These are phyloP conservation scores for human (Homo sapiens) DNA, from an alignment of 2,113 vertebrate genomes.

Conservation along the genomic window DNA sequence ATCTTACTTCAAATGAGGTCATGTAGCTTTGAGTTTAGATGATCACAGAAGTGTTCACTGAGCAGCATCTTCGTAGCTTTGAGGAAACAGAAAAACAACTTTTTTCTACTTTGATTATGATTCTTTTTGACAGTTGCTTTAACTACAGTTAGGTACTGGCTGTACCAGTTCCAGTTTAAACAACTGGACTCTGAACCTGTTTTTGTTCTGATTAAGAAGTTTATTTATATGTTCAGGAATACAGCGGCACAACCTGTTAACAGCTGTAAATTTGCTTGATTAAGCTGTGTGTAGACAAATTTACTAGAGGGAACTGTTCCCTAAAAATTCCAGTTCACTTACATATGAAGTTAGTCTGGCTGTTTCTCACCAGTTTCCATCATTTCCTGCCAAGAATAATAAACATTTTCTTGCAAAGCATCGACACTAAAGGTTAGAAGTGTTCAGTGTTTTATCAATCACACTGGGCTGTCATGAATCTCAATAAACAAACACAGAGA, in stretches of 20 bases:
- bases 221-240: constrained; percentile 67
- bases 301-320: constrained; percentile 72
- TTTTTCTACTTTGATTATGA: constrained; percentile 58
- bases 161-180: constrained; percentile 71
- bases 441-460: constrained; percentile 67
- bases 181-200: constrained; percentile 46
- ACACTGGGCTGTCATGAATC: constrained; percentile 54
- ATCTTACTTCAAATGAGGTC: constrained; percentile 61
- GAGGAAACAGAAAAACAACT: constrained; percentile 68
- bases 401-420: constrained; percentile 59
- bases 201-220: constrained; percentile 76
- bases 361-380: constrained; percentile 73
- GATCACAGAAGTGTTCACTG: neutral
- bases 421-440: constrained; percentile 58
- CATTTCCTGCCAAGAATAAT: constrained; percentile 78
- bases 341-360: constrained; percentile 66
- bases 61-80: neutral
- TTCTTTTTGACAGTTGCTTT: constrained; percentile 55
- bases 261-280: constrained; percentile 81
- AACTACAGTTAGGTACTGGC: constrained; percentile 52
- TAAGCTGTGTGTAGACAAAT: constrained; percentile 79
- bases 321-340: constrained; percentile 77
- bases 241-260: constrained; percentile 76
- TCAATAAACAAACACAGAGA: constrained; percentile 63
- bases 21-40: constrained; percentile 24